Evolutionary conservation across 2,113 vertebrate species (phyloP).

Genomic region (Plectropomus leopardus): DNA sequence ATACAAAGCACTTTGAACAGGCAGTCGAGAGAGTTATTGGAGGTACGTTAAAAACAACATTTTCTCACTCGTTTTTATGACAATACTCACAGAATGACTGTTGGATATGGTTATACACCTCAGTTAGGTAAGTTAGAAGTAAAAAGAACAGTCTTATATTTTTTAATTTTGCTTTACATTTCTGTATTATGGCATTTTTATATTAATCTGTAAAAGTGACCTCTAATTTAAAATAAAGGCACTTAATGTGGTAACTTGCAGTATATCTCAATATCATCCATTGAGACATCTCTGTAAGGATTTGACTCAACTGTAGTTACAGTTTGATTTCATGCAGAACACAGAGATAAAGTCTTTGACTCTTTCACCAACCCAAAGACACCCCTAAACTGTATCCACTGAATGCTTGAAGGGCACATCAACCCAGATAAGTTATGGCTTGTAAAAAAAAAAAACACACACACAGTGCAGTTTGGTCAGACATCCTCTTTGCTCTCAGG

Average conservation of each 20-base stretch:
- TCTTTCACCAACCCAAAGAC: background rate
- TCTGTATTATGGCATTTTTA: background rate
- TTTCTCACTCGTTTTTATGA: background rate
- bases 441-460: background rate
- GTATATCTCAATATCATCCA: background rate
- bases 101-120: background rate
- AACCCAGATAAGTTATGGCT: background rate
- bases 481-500: constrained; percentile 78
- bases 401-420: background rate
- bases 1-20: constrained; percentile 92
- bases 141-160: background rate
- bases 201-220: background rate
- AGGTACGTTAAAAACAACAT: constrained; percentile 83
- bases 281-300: background rate
- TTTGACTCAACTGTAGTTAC: background rate
- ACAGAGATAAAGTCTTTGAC: background rate
- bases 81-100: background rate
- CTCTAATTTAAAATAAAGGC: background rate
- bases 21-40: constrained; percentile 95
- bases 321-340: background rate
- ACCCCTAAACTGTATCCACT: background rate
- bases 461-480: background rate
- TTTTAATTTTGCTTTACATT: background rate
- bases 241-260: background rate
- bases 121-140: background rate